A percentile compares a stretch with the other conserved stretches of the same genome.
Conservation (phyloP, 2,888 invertebrate species). For the Malthinus seriepunctatus region DNA sequence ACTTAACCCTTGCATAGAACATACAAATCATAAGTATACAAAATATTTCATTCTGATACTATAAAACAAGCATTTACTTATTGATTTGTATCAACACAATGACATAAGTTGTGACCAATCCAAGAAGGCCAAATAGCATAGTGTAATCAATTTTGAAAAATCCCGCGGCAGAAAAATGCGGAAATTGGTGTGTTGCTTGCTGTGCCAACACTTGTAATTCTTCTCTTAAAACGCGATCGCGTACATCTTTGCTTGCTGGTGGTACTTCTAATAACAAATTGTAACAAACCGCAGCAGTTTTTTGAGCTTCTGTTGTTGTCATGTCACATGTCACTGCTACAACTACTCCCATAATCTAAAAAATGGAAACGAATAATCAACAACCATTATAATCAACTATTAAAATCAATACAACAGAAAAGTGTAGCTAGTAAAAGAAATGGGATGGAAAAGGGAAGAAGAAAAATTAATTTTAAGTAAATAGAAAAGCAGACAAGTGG, state of each 20-base stretch:
- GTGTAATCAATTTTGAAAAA: conserved; percentile 26
- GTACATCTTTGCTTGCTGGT: conserved; percentile 7
- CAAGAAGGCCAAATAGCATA: conserved; percentile 26
- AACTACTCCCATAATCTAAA: conserved; percentile 30
- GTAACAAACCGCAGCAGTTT: conserved; percentile 31
- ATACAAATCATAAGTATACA: too few species aligned
- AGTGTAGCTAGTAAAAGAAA: too few species aligned
- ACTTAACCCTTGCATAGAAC: too few species aligned
- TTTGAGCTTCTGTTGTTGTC: conserved; percentile 31
- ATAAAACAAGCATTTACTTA: background rate
- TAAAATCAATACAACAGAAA: too few species aligned
- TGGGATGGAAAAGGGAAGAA: too few species aligned
- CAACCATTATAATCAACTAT: too few species aligned
- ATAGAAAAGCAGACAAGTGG: too few species aligned
- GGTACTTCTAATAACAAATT: conserved; percentile 32
- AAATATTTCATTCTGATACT: too few species aligned
- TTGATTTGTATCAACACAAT: conserved; percentile 29
- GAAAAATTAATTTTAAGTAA: too few species aligned
- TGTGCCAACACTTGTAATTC: conserved; percentile 25
- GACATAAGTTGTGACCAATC: conserved; percentile 23
- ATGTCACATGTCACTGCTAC: conserved; percentile 32
- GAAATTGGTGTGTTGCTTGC: conserved; percentile 23
- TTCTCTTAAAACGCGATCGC: conserved; percentile 17
- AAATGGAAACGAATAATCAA: conserved; percentile 6
- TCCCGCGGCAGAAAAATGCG: conserved; percentile 27